Conservation (phyloP, 2,113 vertebrate genomes). For the Varanus salvator region DNA sequence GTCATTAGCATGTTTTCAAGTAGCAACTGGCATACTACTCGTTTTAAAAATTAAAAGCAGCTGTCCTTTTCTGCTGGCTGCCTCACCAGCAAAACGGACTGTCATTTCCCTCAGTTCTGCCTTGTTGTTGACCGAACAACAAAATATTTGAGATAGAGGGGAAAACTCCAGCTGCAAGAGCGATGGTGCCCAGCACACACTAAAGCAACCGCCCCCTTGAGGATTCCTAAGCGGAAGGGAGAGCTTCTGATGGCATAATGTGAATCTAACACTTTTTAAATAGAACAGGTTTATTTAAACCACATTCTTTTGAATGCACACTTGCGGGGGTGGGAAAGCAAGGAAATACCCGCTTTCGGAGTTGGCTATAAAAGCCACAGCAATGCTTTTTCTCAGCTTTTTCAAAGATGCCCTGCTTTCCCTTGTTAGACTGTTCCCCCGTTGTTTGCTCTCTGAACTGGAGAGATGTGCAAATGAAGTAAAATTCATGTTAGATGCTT, state of each 20-base stretch:
- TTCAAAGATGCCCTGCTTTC: not conserved
- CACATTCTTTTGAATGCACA: conserved; percentile 12
- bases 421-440: not conserved
- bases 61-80: not conserved
- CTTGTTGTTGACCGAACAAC: not conserved
- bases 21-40: not conserved
- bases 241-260: conserved; percentile 9
- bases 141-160: conserved; percentile 38
- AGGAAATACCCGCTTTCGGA: conserved; percentile 67
- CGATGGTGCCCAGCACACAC: conserved; percentile 2
- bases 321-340: conserved; percentile 36
- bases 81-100: not conserved
- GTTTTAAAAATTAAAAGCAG: conserved; percentile 19
- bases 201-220: not conserved
- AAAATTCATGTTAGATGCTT: not conserved
- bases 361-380: conserved; percentile 37
- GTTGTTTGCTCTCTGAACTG: not conserved
- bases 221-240: conserved; percentile 12
- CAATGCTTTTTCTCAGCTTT: conserved; percentile 34
- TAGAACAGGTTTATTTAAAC: conserved; percentile 55
- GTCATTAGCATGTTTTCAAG: not conserved
- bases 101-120: conserved; percentile 20
- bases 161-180: not conserved
- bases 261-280: conserved; percentile 13
- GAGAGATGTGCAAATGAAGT: not conserved